Conservation (phyloP, 2,888 invertebrate genomes). For the Arge pagana region DNA sequence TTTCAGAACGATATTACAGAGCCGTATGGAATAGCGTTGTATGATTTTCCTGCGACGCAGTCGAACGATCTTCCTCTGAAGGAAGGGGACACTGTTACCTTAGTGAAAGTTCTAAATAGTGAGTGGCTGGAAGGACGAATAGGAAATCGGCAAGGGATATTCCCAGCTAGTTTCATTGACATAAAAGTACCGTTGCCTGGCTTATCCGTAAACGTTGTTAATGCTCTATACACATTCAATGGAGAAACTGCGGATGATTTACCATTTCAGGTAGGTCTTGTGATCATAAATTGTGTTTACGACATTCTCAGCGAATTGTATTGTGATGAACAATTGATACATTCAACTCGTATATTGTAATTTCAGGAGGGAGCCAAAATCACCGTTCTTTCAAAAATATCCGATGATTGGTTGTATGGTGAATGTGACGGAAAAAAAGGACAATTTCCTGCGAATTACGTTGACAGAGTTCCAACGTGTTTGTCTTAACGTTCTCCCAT, state of each 20-base stretch:
- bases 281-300: background rate
- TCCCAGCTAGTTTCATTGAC: conserved; percentile 80
- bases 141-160: conserved; percentile 75
- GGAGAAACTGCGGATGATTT: conserved; percentile 67
- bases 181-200: conserved; percentile 71
- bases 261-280: conserved; percentile 60
- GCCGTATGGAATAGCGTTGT: conserved; percentile 78
- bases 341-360: conserved; percentile 29
- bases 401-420: conserved; percentile 80
- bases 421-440: conserved; percentile 70
- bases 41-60: conserved; percentile 76
- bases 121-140: conserved; percentile 82
- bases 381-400: conserved; percentile 69
- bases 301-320: background rate
- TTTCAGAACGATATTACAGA: conserved; percentile 42
- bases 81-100: conserved; percentile 74
- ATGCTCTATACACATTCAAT: conserved; percentile 75
- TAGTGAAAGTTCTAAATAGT: conserved; percentile 72
- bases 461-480: conserved; percentile 64
- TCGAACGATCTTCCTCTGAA: conserved; percentile 79
- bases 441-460: conserved; percentile 80
- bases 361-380: conserved; percentile 67
- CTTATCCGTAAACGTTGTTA: conserved; percentile 54
- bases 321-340: conserved; percentile 40
- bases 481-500: conserved; percentile 41